Conservation (phyloP, 2,113 vertebrate species). For the Alethe diademata region DNA sequence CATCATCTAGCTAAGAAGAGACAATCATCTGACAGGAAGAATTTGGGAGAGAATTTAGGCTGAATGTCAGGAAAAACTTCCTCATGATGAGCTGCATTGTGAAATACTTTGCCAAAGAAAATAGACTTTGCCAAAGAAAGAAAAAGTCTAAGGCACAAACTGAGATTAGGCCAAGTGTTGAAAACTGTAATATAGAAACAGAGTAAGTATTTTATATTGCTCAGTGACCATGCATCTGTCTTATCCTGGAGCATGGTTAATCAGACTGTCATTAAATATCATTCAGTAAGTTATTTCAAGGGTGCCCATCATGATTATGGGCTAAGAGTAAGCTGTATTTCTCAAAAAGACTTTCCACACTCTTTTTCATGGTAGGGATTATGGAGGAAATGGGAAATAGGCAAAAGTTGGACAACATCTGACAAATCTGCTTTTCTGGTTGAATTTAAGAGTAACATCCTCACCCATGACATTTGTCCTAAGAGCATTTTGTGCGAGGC, state of each 20-base stretch:
- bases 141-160: not conserved
- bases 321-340: not conserved
- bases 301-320: rapidly evolving
- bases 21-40: constrained; percentile 16
- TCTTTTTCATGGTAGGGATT: not conserved
- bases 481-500: not conserved
- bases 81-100: not conserved
- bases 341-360: not conserved
- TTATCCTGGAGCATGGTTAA: not conserved
- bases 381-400: not conserved
- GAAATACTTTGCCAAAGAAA: constrained; percentile 17
- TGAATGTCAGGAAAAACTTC: constrained; percentile 23
- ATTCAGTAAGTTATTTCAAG: not conserved
- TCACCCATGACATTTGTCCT: not conserved
- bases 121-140: not conserved
- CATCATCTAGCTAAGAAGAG: not conserved
- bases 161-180: not conserved
- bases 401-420: not conserved
- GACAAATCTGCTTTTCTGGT: not conserved
- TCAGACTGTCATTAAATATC: not conserved
- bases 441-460: not conserved
- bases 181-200: not conserved
- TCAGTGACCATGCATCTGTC: not conserved
- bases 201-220: not conserved
- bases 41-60: not conserved